Evolutionary conservation across 2,113 vertebrate species (phyloP).

Genomic region (Aptenodytes forsteri): DNA sequence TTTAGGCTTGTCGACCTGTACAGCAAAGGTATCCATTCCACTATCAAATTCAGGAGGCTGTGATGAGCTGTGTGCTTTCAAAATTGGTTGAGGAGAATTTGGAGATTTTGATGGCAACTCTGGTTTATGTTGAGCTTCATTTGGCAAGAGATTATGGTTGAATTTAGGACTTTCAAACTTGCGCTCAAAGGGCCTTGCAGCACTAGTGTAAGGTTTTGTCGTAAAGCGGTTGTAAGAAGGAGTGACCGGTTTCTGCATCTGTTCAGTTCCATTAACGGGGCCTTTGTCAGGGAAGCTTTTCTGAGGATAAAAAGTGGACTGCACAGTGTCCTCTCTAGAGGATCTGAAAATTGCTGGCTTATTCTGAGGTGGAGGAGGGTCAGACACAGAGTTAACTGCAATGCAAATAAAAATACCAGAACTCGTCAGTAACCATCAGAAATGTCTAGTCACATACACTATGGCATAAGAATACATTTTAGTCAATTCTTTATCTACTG

Average conservation of each 20-base stretch:
- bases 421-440: neutral
- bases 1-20: conserved; percentile 88
- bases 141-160: conserved; percentile 96
- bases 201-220: conserved; percentile 86
- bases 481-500: neutral
- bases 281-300: conserved; percentile 88
- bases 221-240: conserved; percentile 85
- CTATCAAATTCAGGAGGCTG: conserved; percentile 89
- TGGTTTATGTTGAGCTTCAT: conserved; percentile 84
- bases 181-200: conserved; percentile 90
- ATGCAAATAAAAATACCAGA: neutral
- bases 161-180: conserved; percentile 99
- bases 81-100: conserved; percentile 71
- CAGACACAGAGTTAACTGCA: conserved; percentile 82
- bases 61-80: conserved; percentile 82
- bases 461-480: neutral
- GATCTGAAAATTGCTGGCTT: conserved; percentile 78
- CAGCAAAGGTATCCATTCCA: conserved; percentile 88
- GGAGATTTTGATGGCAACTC: conserved; percentile 82
- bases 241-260: conserved; percentile 75
- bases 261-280: conserved; percentile 81
- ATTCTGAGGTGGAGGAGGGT: conserved; percentile 64
- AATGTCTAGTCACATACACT: neutral
- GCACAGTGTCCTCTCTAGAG: conserved; percentile 79
- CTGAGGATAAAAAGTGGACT: conserved; percentile 79